Conservation (phyloP, 2,888 invertebrate species). For the Strigamia maritima region DNA sequence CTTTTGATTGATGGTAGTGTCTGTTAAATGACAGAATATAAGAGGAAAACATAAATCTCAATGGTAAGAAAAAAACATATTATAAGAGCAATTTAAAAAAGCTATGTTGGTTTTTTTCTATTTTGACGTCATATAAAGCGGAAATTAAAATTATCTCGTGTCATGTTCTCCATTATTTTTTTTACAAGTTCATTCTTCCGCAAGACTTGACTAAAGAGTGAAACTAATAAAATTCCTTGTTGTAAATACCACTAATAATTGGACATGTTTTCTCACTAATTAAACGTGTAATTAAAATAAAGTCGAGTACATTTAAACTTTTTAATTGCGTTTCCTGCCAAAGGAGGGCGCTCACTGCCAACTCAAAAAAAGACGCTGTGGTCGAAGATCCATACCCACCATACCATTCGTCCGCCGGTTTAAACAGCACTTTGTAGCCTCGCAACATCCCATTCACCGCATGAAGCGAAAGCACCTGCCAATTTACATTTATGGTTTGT, state of each 20-base stretch:
- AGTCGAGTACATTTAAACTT: not conserved
- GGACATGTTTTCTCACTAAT: not conserved
- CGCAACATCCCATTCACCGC: constrained; percentile 93
- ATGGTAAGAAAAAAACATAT: not conserved
- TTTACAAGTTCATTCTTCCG: no score
- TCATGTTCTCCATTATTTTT: not conserved
- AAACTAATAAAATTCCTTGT: not conserved
- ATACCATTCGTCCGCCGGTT: constrained; percentile 87
- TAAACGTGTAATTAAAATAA: not conserved
- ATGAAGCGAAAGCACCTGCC: constrained; percentile 88
- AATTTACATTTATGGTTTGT: constrained; percentile 88
- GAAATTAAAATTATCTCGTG: not conserved
- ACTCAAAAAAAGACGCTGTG: constrained; percentile 16
- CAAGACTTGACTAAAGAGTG: no score
- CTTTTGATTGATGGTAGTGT: constrained; percentile 12
- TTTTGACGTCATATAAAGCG: not conserved
- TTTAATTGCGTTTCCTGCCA: not conserved
- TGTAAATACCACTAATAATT: not conserved
- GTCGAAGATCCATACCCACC: constrained; percentile 61
- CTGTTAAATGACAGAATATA: constrained; percentile 21
- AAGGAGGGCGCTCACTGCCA: constrained; percentile 8
- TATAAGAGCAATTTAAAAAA: not conserved
- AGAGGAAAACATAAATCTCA: not conserved
- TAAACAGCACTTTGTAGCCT: constrained; percentile 91
- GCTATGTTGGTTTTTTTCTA: not conserved